Base-by-base conservation (phyloP, 1,140 invertebrate species). In the Galendromus occidentalis region DNA sequence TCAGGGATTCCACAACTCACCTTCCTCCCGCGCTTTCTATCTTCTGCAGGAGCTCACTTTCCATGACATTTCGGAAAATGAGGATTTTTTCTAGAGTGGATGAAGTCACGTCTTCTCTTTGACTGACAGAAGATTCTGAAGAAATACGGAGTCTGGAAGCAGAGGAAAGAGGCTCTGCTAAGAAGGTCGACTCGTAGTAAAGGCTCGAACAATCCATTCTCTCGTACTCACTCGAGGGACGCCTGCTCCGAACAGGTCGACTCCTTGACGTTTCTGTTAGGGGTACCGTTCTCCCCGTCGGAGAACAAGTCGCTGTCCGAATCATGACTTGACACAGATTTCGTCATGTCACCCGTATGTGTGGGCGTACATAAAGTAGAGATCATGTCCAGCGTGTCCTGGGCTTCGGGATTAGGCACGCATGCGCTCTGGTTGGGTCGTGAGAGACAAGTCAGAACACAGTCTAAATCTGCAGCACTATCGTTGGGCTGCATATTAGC, bases 181-280 rank as follows among this genome's bases (percentile, higher is more conserved):
- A n/a, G n/a, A n/a, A n/a, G n/a, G n/a, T n/a, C n/a, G n/a, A n/a
- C n/a, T n/a, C n/a, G n/a, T n/a, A n/a, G n/a, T n/a, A n/a, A n/a
- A n/a, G n/a, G n/a, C n/a, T n/a, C n/a, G n/a, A n/a, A n/a, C n/a
- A n/a, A n/a, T n/a, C n/a, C n/a, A 39, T 39, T 4, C 33, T 39
- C 33, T 39, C 33, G 9, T 59, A 59, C 51, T 59, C 51, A 59
- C 51, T 59, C 51, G 9, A 59, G 51, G 17, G 51, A 59, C 51
- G 51, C 14, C 51, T 59, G 17, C 2, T 59, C 51, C 25, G 25
- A 39, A 39, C 33, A 39, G 9, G 33, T 17, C 20, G 51, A 59
- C 25, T 59, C 22, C 17, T 2, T 33, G 0, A 25, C 17, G 6
- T 25, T 25, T 9, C 12, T 25, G 33, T 20, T 25, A 17, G 51